Evolutionary conservation across 1,140 invertebrate genomes (phyloP), one percentile per base, ranked within the genome.

Genomic region (Cydia strobilella): DNA sequence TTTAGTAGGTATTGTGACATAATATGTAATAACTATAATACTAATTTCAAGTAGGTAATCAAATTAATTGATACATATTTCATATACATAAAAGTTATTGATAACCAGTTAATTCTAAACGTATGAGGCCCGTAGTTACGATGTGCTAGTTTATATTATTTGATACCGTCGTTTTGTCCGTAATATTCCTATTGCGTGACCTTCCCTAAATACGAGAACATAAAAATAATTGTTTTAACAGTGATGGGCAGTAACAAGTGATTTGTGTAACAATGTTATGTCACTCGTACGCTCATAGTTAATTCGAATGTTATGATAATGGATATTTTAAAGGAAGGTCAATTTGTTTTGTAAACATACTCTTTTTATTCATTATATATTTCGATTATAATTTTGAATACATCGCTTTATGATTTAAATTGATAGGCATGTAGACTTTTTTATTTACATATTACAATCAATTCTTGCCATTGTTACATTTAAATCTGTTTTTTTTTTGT

Each of bases 111-210:
- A 18, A 69, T 69, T 69, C 12, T 18, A 42, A 69, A 69, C 20
- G 35, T 35, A 31, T 10, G n/a, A n/a, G 23, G 1, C 65, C 51
- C 31, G 1, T 66, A 66, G 27, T 31, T n/a, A 35, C 35, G 65
- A 69, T 42, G 13, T 39, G 15, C 15, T 35, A 69, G 31, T 69
- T 39, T 13, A 69, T 39, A 27, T 35, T 69, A 69, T 69, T 69
- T 20, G 65, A 69, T 69, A 42, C 65, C 31, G 15, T n/a, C n/a
- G 31, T 39, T 69, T 69, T 69, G 65, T 42, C 15, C 65, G 65
- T 69, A 69, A 69, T 69, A 69, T 69, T 69, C 65, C 31, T 69
- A 69, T 69, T 69, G 65, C 65, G 65, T 69, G 65, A 39, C 27
- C 27, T 66, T 66, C n/a, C 18, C 15, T 42, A 9, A 69, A 69